A percentile compares a stretch with the other conserved stretches of the same genome.
Evolutionary conservation across 2,113 vertebrate species (phyloP).

Genomic region (Seriola dumerili): DNA sequence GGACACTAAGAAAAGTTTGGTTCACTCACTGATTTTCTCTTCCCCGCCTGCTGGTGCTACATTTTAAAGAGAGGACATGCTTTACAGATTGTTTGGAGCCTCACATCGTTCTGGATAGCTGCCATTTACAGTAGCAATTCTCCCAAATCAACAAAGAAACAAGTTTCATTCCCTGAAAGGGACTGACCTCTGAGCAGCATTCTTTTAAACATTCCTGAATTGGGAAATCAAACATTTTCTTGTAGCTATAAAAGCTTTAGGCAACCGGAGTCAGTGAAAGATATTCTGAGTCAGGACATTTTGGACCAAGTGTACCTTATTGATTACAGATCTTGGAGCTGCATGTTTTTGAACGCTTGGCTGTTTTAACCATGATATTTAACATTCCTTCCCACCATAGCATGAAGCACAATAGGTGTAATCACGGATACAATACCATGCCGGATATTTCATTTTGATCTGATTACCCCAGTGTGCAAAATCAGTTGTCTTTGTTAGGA

Average conservation of each 20-base stretch:
- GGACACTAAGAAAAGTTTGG: not conserved
- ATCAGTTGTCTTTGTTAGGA: slow-evolving; percentile 80
- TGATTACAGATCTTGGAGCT: slow-evolving; percentile 43
- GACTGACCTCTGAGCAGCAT: slow-evolving; percentile 21
- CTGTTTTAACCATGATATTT: slow-evolving; percentile 47
- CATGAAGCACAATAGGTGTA: slow-evolving; percentile 70
- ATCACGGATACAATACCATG: slow-evolving; percentile 65
- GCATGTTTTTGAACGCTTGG: slow-evolving; percentile 39
- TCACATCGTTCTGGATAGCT: slow-evolving; percentile 26
- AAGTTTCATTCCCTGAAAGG: slow-evolving; percentile 40
- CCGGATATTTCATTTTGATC: slow-evolving; percentile 63
- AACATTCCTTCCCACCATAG: slow-evolving; percentile 52
- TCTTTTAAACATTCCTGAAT: slow-evolving; percentile 49
- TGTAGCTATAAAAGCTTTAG: slow-evolving; percentile 35
- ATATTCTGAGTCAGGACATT: not conserved
- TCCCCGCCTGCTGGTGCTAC: not conserved
- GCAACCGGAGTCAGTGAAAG: slow-evolving; percentile 9
- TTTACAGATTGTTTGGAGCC: slow-evolving; percentile 20
- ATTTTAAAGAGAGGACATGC: not conserved
- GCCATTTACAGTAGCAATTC: slow-evolving; percentile 28
- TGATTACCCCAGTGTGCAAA: slow-evolving; percentile 72
- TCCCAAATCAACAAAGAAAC: slow-evolving; percentile 54
- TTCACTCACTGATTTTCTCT: slow-evolving; percentile 31
- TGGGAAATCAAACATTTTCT: slow-evolving; percentile 53
- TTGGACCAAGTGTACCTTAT: slow-evolving; percentile 18